phyloP scores from a whole-genome alignment of 2,797 vertebrate species.

The Dallia pectoralis region DNA sequence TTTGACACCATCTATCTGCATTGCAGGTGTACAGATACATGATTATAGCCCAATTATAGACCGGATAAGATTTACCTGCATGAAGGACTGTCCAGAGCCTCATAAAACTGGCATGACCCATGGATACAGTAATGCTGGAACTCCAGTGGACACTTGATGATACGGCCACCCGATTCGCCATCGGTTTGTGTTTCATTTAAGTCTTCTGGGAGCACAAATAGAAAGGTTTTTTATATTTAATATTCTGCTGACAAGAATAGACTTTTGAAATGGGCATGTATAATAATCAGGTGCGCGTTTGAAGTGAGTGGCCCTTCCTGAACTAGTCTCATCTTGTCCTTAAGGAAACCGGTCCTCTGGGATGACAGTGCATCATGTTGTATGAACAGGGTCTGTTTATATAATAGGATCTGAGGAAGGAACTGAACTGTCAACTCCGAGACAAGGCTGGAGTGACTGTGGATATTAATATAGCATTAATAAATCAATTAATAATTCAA shows the following conservation, averaged over 20 bases:
- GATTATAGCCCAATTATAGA: background rate
- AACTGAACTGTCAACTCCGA: background rate
- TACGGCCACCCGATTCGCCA: conserved; percentile 74
- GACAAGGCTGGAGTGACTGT: background rate
- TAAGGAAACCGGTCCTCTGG: background rate
- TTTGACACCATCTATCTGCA: conserved; percentile 1
- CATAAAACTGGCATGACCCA: conserved; percentile 84
- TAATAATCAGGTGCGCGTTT: background rate
- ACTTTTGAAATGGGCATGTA: background rate
- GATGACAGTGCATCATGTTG: background rate
- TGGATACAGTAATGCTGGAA: conserved; percentile 83
- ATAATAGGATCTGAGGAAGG: background rate
- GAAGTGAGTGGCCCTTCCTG: background rate
- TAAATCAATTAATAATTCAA: background rate
- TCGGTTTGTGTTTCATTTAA: conserved; percentile 45
- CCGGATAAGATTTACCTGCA: conserved; percentile 78
- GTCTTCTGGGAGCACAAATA: conserved; percentile 44
- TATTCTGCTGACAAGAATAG: background rate
- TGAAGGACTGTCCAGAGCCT: conserved; percentile 75
- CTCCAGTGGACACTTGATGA: conserved; percentile 82
- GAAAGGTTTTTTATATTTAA: background rate
- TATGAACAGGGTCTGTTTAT: background rate
- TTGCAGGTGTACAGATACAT: background rate
- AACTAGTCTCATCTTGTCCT: background rate
- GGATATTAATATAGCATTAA: background rate